phyloP scores from a whole-genome alignment of 2,888 invertebrate genomes.

The Hymenopus coronatus region DNA sequence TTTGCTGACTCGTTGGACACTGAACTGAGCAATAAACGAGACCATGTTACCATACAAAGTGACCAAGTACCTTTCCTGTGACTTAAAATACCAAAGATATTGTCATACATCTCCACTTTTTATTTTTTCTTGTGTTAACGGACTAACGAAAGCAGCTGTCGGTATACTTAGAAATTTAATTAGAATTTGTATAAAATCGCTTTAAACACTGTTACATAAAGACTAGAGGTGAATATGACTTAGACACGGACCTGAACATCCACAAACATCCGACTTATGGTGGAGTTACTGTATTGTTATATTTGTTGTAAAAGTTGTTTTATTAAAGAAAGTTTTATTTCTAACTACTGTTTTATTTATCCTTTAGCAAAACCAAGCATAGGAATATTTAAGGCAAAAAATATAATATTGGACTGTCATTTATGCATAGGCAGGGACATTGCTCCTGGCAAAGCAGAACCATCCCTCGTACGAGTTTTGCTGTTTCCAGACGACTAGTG shows the following conservation, averaged over 20 bases:
- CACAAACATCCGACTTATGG: background rate
- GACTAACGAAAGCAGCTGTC: background rate
- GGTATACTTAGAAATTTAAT: background rate
- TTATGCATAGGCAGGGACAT: too few species aligned
- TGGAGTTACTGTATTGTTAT: background rate
- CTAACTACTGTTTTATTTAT: background rate
- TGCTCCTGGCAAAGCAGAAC: too few species aligned
- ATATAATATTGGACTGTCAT: too few species aligned
- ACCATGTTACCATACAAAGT: background rate
- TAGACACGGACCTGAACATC: background rate
- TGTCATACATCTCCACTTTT: background rate
- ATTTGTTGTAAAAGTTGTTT: background rate
- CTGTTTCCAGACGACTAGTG: too few species aligned
- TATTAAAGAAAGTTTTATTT: background rate
- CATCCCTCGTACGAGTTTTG: too few species aligned
- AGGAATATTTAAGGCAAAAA: too few species aligned
- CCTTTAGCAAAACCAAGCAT: too few species aligned
- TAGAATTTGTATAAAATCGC: background rate
- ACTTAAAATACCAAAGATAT: background rate
- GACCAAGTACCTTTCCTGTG: background rate
- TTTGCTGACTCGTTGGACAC: background rate
- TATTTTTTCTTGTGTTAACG: background rate
- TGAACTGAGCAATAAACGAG: background rate
- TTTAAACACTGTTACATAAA: background rate
- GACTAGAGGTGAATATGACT: background rate